Conservation (phyloP, 2,113 vertebrate species). For the Garra rufa region DNA sequence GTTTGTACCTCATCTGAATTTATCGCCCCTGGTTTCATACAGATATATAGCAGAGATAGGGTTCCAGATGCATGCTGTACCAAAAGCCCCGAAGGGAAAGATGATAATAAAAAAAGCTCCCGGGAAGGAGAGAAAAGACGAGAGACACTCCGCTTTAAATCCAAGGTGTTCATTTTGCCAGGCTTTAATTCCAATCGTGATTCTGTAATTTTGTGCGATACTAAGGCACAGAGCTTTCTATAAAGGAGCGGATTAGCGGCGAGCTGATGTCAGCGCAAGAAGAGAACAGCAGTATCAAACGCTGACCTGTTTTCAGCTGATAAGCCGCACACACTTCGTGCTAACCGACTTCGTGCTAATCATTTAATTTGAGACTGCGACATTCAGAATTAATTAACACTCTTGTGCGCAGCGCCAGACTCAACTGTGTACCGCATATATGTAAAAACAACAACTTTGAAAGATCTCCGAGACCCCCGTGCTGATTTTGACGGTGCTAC, state of each 20-base stretch:
- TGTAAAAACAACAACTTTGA: conserved; percentile 44
- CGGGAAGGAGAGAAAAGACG: conserved; percentile 1
- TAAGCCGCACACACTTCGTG: conserved; percentile 74
- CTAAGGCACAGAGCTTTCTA: conserved; percentile 66
- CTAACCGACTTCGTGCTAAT: conserved; percentile 72
- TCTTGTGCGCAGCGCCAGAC: conserved; percentile 27
- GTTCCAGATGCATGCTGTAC: conserved; percentile 62
- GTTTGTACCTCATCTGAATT: neutral
- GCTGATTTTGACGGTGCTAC: neutral
- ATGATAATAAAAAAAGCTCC: neutral
- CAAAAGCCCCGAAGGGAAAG: conserved; percentile 2
- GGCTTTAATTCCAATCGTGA: conserved; percentile 64
- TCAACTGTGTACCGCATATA: conserved; percentile 60
- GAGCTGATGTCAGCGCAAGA: conserved; percentile 74
- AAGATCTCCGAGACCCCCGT: conserved; percentile 2
- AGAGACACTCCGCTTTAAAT: conserved; percentile 35
- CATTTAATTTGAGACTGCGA: conserved; percentile 76
- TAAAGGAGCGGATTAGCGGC: conserved; percentile 76
- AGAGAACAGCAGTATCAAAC: conserved; percentile 74
- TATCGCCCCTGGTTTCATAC: conserved; percentile 5
- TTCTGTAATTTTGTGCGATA: conserved; percentile 68
- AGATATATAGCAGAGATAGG: conserved; percentile 54
- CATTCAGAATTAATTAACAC: conserved; percentile 81
- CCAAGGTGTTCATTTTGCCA: conserved; percentile 38
- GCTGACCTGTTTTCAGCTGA: conserved; percentile 82